phyloP scores from a whole-genome alignment of 2,113 vertebrate genomes.

The Junco hyemalis region DNA sequence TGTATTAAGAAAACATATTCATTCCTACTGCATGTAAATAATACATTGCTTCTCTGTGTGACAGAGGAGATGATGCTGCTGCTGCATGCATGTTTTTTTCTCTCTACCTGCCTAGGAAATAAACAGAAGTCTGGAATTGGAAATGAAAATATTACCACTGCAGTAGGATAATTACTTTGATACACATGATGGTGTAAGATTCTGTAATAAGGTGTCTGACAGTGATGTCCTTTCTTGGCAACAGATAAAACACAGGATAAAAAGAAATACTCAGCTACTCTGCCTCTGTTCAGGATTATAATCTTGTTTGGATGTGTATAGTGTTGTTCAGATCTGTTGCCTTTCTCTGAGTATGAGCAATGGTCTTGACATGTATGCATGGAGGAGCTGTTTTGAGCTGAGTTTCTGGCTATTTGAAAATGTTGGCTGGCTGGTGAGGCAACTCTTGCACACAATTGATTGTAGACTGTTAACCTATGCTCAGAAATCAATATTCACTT shows the following conservation, averaged over 20 bases:
- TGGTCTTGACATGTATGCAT: background rate
- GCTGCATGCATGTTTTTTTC: background rate
- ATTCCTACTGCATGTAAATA: background rate
- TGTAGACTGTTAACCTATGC: constrained; percentile 43
- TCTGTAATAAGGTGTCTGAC: background rate
- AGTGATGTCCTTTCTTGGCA: background rate
- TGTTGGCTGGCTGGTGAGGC: background rate
- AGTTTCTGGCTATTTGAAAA: background rate
- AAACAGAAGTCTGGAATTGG: background rate
- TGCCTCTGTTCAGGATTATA: background rate
- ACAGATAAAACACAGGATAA: background rate
- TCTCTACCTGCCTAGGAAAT: background rate
- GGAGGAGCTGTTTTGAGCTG: background rate
- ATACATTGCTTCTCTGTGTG: background rate
- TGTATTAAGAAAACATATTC: background rate
- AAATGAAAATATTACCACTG: background rate
- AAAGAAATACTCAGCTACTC: background rate
- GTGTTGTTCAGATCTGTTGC: background rate
- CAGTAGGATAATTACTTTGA: background rate
- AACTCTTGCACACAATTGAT: constrained; percentile 19
- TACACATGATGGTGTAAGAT: fast-evolving
- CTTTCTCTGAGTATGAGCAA: background rate
- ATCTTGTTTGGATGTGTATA: background rate
- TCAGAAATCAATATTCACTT: constrained; percentile 63
- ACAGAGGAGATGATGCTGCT: background rate